These are phyloP conservation scores for Pseudorhiza aurosa DNA, from an alignment of 30 jellyfish, hydroid and myxozoan species.

Conservation along the genomic window DNA sequence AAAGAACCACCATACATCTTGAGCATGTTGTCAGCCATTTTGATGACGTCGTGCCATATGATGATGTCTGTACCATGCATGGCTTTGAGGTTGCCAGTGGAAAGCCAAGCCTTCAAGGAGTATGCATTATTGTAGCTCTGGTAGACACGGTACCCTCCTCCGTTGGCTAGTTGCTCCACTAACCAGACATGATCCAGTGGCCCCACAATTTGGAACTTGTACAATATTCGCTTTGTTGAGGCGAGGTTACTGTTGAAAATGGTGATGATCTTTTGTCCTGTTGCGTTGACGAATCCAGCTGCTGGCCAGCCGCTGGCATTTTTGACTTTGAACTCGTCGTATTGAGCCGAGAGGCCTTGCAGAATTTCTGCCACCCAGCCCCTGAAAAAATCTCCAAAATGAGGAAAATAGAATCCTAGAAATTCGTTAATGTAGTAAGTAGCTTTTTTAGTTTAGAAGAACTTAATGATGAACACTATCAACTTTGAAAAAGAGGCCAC, in stretches of 20 bases:
- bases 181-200: conserved; percentile 59
- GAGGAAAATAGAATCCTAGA: too few species aligned
- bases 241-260: not conserved
- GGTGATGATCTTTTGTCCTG: not conserved
- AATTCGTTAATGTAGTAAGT: not conserved
- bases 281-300: conserved; percentile 1
- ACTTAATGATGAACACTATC: too few species aligned
- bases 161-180: conserved; percentile 37
- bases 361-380: conserved; percentile 41
- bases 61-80: conserved; percentile 49
- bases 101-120: conserved; percentile 71
- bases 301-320: not conserved
- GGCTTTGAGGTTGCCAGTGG: conserved; percentile 13
- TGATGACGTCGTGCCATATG: conserved; percentile 48
- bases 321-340: conserved; percentile 10
- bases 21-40: conserved; percentile 30
- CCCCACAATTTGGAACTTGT: conserved; percentile 46
- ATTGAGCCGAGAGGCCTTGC: conserved; percentile 24
- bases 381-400: not conserved
- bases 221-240: conserved; percentile 13
- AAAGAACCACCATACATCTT: conserved; percentile 26
- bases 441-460: not conserved
- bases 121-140: conserved; percentile 62
- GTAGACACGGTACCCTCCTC: conserved; percentile 65
- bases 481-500: too few species aligned